phyloP scores from a whole-genome alignment of 2,888 invertebrate genomes.

The Xanthia togata region DNA sequence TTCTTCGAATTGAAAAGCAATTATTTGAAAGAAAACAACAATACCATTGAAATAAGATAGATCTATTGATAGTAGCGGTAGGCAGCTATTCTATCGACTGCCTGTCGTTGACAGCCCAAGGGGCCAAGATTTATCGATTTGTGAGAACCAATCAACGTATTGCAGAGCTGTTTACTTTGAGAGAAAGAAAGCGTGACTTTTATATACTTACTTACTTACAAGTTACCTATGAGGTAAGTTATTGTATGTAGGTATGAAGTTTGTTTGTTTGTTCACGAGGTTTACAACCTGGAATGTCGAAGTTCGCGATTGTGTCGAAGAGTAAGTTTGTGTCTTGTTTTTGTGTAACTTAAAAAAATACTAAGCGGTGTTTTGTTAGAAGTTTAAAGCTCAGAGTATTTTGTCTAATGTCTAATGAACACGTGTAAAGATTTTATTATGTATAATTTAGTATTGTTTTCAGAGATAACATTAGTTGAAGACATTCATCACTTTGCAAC shows the following conservation, averaged over 20 bases:
- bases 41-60: conserved; percentile 37
- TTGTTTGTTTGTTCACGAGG: conserved; percentile 43
- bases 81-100: conserved; percentile 45
- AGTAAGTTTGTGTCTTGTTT: background rate
- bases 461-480: background rate
- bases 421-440: background rate
- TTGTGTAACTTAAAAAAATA: background rate
- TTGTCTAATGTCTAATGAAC: no score
- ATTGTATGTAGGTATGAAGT: background rate
- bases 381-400: background rate
- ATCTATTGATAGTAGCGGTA: conserved; percentile 47
- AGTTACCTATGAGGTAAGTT: background rate
- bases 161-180: conserved; percentile 45
- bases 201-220: conserved; percentile 21
- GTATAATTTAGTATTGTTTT: background rate
- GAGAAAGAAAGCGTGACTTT: conserved; percentile 22
- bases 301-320: conserved; percentile 22
- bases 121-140: conserved; percentile 62
- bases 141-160: conserved; percentile 60
- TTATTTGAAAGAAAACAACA: conserved; percentile 25
- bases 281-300: conserved; percentile 17
- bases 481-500: background rate
- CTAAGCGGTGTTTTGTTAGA: background rate
- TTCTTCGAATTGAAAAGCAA: background rate
- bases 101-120: conserved; percentile 60